Evolutionary conservation across 2,888 invertebrate species (phyloP), one percentile per base, ranked within the genome.

Genomic region (Entomobrya multifasciata): DNA sequence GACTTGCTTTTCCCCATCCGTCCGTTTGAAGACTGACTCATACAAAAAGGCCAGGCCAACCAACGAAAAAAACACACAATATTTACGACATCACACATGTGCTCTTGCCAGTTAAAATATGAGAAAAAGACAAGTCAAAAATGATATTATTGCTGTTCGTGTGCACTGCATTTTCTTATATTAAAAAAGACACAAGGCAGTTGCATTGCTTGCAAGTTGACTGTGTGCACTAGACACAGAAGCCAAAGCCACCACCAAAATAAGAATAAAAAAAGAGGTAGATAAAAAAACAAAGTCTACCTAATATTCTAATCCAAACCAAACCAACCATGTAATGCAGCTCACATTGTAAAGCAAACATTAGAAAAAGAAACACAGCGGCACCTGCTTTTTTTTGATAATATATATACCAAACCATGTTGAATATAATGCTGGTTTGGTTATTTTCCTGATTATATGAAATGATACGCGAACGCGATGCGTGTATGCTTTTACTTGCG

Each of bases 11-110:
- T 70, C 70, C 13, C 70, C 70, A 47, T 70, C 70, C 70, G 70
- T 70, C 70, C 70, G 22, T 70, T 70, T 70, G 47, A 44, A 70
- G 47, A 70, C 70, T 70, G 70, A 70, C 70, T 70, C 70, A 70
- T 25, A 67, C 44, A 67, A 3, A 60, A 36, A 36, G 5, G 8
- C 17, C 62, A 30, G 30, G 30, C 15, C 41, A 70, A 70, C 47
- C 47, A 47, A 70, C 67, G 44, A 67, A 22, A 70, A 70, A 70
- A 70, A n/a, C n/a, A n/a, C n/a, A n/a, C 47, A 47, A 70, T 70
- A 70, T 70, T 70, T 70, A 47, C 70, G 22, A n/a, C 70, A 70
- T 36, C 47, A 70, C 70, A 70, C 70, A 70, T n/a, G n/a, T 70
- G 70, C n/a, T 11, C 67, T 70, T 70, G 70, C 70, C 70, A 47